Percentiles rank a stretch among this genome's conserved stretches.
Conservation (phyloP, 2,888 invertebrate species). For the Drosophila macrothrix region DNA sequence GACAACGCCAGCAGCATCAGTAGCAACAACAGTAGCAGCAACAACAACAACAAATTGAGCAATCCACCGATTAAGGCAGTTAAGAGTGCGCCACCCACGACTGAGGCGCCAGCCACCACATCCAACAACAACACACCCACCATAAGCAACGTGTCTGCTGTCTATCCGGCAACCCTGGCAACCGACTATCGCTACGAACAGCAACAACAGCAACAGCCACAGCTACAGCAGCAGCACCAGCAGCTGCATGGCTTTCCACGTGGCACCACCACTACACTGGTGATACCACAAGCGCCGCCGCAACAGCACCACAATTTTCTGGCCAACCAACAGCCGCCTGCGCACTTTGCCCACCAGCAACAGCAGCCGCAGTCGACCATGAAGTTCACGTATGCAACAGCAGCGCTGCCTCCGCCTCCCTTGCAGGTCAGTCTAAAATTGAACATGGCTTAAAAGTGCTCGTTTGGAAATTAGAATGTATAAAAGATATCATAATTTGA, state of each 20-base stretch:
- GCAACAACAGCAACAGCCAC: constrained; percentile 50
- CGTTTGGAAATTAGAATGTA: neutral
- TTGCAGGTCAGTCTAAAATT: constrained; percentile 76
- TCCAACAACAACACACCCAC: constrained; percentile 65
- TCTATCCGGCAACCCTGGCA: constrained; percentile 59
- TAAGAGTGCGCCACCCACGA: constrained; percentile 64
- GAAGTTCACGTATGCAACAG: constrained; percentile 76
- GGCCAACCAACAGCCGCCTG: constrained; percentile 43
- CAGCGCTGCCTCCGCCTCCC: constrained; percentile 79
- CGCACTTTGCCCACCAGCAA: constrained; percentile 55
- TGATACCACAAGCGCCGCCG: constrained; percentile 70
- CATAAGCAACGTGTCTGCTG: constrained; percentile 59
- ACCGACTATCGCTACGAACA: constrained; percentile 68
- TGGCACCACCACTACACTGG: constrained; percentile 49
- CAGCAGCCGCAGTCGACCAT: constrained; percentile 67
- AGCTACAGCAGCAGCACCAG: constrained; percentile 41
- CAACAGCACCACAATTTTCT: constrained; percentile 60
- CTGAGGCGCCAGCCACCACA: constrained; percentile 72
- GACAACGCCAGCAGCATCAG: constrained; percentile 33
- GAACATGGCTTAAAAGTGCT: neutral
- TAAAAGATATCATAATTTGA: no score
- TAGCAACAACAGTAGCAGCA: constrained; percentile 31
- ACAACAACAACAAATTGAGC: constrained; percentile 54
- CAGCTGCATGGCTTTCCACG: constrained; percentile 55
- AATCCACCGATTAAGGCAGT: constrained; percentile 75